These are phyloP conservation scores for Amphilophus citrinellus DNA, from an alignment of 2,113 vertebrate genomes.

Conservation along the genomic window DNA sequence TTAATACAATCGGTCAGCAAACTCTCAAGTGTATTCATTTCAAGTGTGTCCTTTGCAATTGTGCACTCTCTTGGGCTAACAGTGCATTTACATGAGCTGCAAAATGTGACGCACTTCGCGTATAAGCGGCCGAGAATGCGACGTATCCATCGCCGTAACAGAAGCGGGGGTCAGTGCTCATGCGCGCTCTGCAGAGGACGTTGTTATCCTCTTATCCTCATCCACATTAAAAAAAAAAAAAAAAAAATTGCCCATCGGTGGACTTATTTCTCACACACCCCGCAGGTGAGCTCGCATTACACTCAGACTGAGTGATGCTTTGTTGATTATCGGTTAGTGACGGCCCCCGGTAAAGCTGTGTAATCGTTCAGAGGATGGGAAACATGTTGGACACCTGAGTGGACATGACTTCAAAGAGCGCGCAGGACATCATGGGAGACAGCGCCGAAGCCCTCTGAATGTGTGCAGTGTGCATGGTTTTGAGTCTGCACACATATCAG, in stretches of 20 bases:
- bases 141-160: background rate
- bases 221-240: background rate
- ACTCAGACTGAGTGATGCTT: background rate
- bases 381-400: constrained; percentile 44
- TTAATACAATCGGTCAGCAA: background rate
- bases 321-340: background rate
- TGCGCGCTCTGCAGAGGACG: constrained; percentile 58
- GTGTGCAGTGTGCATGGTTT: background rate
- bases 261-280: background rate
- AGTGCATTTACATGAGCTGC: background rate
- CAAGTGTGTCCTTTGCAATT: background rate
- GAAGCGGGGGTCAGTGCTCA: constrained; percentile 25
- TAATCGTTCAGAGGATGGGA: background rate
- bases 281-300: constrained; percentile 39
- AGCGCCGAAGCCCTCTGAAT: background rate
- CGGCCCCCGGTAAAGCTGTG: background rate
- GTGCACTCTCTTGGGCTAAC: background rate
- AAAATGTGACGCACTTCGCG: constrained; percentile 26
- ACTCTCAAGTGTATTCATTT: background rate
- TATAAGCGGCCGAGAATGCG: constrained; percentile 43
- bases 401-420: constrained; percentile 23
- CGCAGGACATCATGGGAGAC: background rate
- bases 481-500: background rate
- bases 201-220: constrained; percentile 20
- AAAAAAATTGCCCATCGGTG: background rate